phyloP scores from a whole-genome alignment of 2,113 vertebrate species.

The Pimephales promelas region DNA sequence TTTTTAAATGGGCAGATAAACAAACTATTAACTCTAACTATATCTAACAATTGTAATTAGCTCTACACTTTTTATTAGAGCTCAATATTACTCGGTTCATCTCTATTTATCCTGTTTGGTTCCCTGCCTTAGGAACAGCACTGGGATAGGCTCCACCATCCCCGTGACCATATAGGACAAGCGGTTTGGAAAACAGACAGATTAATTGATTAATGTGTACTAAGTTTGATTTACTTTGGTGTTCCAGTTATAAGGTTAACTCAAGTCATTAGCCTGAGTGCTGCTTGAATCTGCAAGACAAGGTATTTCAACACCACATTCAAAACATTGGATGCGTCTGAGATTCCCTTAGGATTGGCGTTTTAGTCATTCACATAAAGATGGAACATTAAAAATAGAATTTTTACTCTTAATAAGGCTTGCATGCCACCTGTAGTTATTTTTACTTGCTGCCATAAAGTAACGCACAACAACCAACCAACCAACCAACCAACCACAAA shows the following conservation, averaged over 20 bases:
- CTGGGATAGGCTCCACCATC: neutral
- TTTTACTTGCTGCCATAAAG: neutral
- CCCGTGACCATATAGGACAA: neutral
- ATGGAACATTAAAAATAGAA: neutral
- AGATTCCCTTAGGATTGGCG: neutral
- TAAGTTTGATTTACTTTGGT: neutral
- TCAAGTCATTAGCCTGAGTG: neutral
- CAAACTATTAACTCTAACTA: neutral
- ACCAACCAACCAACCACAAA: neutral
- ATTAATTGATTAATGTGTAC: neutral
- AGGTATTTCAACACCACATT: constrained; percentile 19
- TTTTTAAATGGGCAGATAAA: neutral
- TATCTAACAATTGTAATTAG: neutral
- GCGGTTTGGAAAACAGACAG: neutral
- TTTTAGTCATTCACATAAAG: neutral
- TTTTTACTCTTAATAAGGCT: neutral
- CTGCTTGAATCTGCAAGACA: neutral
- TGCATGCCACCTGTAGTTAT: neutral
- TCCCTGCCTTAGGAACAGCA: neutral
- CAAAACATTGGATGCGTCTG: neutral
- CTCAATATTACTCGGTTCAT: neutral
- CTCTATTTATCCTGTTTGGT: neutral
- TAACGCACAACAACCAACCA: neutral
- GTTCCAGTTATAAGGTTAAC: neutral
- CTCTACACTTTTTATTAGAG: neutral